Base-by-base conservation (phyloP, 2,888 invertebrate genomes). In the Eulithis testata region DNA sequence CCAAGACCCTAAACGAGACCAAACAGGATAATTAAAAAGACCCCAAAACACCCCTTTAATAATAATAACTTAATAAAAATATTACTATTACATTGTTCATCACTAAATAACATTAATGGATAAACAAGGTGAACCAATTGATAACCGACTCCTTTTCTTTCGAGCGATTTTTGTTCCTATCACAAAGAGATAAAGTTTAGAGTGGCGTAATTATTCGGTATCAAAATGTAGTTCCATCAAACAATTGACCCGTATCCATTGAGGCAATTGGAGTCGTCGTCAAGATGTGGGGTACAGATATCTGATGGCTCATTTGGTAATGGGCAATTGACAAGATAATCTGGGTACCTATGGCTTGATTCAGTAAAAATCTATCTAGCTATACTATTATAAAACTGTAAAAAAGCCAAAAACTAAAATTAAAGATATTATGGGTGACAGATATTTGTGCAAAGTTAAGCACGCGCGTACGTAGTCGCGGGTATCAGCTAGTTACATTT, bases 161-260 rank as follows among this genome's bases (percentile, higher is more conserved):
- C 57, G 63, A 11, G 11, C 57, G 27, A 70, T 45, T 44, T 21
- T 51, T 44, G 57, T 11, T 51, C 27, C 52, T 66, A 66, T 51
- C 0, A 2, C 21, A n/a, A 45, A 45, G 3, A 2, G 3, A 27
- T 65, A 70, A 44, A 60, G 68, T 55, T 60, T 63, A 54, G 21
- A 37, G 12, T 65, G n/a, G 40, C 3, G 3, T 66, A 44, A 58
- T 50, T 21, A 53, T 36, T 65, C 8, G 14, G 27, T 59, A 63
- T 66, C 69, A 66, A 65, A 71, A 68, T 70, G 69, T 72, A 65
- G 71, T 70, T 54, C 74, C 70, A 76, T 79, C 77, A 73, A 76
- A 85, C 87, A 87, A 87, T 87, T 87, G 85, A 83, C 85, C 86
- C 85, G 77, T 80, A 86, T 82, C 79, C 74, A 80, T 84, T 82